Base-by-base conservation (phyloP, 2,113 vertebrate genomes). In the Anolis carolinensis region DNA sequence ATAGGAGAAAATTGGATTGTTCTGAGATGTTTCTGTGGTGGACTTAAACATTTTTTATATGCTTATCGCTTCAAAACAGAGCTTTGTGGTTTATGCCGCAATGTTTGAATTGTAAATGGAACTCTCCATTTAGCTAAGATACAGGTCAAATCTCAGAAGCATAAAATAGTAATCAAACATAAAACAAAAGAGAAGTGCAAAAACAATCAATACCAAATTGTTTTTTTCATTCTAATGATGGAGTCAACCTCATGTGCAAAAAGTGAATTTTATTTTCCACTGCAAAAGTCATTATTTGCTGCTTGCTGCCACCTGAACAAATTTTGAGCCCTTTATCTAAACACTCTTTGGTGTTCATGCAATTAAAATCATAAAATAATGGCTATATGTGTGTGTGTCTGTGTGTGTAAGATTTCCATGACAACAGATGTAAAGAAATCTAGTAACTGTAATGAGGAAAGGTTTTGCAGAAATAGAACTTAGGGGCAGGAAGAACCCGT, bases 361-460 rank as follows among this genome's bases (percentile, higher is more conserved):
- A 91, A 91, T 92, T 88, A 92, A 80, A 90, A 84, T 85, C 82
- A 90, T 83, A 90, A 86, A 94, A 83, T 63, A 82, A 4, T 90
- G 91, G 50, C 39, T 44, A 44, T 44, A 44, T 44, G 18, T 90
- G 95, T 94, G 93, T 94, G 14, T 55, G 18, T 4, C 4, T 18
- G 18, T 92, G 93, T 92, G 89, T 94, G 81, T 93, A 87, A 94
- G 88, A 94, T 96, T 96, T 95, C 94, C 93, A 91, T 94, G 94
- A 95, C 94, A 95, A 92, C 94, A 95, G 25, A 36, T 86, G 59
- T 23, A 81, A 75, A 52, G n/a, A 63, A 86, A 30, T 55, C 30
- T 32, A 50, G 25, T 55, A 59, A 78, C 18, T 27, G 30, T 59
- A 78, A 55, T 20, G 32, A 79, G 32, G 32, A 52, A 78, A 27